These are phyloP conservation scores for Apamea crenata DNA, from an alignment of 2,888 invertebrate species.

Conservation along the genomic window DNA sequence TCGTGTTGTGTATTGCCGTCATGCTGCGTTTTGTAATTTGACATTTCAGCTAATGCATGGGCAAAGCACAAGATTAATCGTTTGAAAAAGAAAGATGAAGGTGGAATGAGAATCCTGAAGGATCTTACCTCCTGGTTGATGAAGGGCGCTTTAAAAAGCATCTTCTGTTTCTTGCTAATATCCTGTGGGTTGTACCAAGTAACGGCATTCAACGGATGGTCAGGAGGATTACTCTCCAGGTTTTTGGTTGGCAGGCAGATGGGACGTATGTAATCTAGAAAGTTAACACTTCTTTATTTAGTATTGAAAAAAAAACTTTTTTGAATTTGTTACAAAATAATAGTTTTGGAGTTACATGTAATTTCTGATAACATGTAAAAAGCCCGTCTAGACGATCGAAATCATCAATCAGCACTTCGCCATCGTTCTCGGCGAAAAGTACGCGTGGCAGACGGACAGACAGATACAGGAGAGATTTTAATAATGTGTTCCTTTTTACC, in stretches of 20 bases:
- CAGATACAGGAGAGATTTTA: not conserved
- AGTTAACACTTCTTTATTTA: not conserved
- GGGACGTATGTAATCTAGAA: slow-evolving; percentile 51
- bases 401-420: not conserved
- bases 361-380: too few species aligned
- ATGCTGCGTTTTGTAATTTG: not conserved
- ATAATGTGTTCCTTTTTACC: not conserved
- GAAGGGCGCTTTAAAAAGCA: slow-evolving; percentile 3
- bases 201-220: slow-evolving; percentile 15
- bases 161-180: not conserved
- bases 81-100: not conserved
- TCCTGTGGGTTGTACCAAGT: not conserved
- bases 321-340: not conserved
- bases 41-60: not conserved
- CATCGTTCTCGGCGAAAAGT: not conserved
- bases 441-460: not conserved
- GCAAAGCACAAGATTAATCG: not conserved
- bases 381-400: not conserved
- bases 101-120: not conserved
- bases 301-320: not conserved
- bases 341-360: not conserved
- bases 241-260: slow-evolving; percentile 39
- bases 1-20: not conserved
- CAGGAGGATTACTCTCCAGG: slow-evolving; percentile 3
- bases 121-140: slow-evolving; percentile 24